Conservation (phyloP, 2,888 invertebrate species). For the Peribatodes rhomboidaria region DNA sequence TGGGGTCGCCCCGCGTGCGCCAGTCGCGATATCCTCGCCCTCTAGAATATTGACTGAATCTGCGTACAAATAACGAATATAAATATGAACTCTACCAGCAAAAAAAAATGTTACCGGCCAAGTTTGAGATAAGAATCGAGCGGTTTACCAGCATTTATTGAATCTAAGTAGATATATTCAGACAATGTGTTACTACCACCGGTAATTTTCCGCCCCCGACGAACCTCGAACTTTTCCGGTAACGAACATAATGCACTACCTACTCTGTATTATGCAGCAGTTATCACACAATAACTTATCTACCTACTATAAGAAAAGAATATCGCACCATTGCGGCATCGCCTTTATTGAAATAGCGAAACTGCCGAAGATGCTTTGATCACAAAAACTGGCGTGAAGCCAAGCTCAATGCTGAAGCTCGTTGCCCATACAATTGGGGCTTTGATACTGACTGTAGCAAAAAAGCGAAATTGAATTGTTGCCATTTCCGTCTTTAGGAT, state of each 20-base stretch:
- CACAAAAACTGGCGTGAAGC: slow-evolving; percentile 75
- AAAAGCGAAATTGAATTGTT: slow-evolving; percentile 86
- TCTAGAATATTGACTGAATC: slow-evolving; percentile 87
- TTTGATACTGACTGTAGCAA: slow-evolving; percentile 76
- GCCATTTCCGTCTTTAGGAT: slow-evolving; percentile 80
- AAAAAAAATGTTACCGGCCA: slow-evolving; percentile 15
- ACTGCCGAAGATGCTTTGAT: slow-evolving; percentile 73
- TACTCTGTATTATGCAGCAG: slow-evolving; percentile 44
- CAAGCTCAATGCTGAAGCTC: slow-evolving; percentile 78
- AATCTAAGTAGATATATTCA: neutral
- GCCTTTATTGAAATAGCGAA: slow-evolving; percentile 72
- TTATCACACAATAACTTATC: slow-evolving; percentile 53
- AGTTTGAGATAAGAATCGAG: slow-evolving; percentile 12
- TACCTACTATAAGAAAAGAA: slow-evolving; percentile 70
- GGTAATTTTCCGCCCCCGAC: slow-evolving; percentile 4
- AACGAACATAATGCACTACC: slow-evolving; percentile 33
- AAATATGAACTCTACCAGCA: slow-evolving; percentile 14
- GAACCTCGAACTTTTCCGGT: slow-evolving; percentile 25
- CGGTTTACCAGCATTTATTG: slow-evolving; percentile 1
- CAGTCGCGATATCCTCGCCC: slow-evolving; percentile 90
- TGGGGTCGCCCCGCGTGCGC: slow-evolving; percentile 90
- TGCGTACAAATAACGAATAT: slow-evolving; percentile 69
- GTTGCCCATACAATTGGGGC: slow-evolving; percentile 71
- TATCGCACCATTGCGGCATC: slow-evolving; percentile 61
- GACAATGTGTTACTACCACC: neutral